These are phyloP conservation scores for Proisotoma minuta DNA, from an alignment of 2,888 invertebrate genomes.

Conservation along the genomic window DNA sequence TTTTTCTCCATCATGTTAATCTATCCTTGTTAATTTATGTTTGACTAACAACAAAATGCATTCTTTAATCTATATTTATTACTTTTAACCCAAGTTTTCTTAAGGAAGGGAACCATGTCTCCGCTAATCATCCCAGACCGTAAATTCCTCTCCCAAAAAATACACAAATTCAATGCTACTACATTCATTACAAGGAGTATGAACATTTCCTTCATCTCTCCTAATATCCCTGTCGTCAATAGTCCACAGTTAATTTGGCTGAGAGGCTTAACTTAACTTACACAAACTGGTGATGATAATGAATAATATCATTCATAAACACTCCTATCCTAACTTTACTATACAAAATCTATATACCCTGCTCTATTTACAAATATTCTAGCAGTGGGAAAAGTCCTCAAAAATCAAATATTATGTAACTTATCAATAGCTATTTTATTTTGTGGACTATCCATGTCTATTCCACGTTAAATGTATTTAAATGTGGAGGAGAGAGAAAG, in stretches of 20 bases:
- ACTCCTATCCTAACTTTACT: no score
- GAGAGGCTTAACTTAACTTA: no score
- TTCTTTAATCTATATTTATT: constrained; percentile 48
- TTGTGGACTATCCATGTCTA: no score
- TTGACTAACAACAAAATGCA: constrained; percentile 46
- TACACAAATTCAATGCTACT: not conserved
- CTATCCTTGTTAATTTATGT: constrained; percentile 49
- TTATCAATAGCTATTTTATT: no score
- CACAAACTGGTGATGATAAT: no score
- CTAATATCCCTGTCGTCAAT: not conserved
- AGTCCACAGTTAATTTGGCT: not conserved
- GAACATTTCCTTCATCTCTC: not conserved
- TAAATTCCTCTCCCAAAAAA: constrained; percentile 31
- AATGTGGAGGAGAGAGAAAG: not conserved
- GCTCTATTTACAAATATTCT: no score
- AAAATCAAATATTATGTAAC: no score
- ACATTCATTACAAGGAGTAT: not conserved
- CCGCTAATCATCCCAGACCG: constrained; percentile 47
- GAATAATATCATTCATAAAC: no score
- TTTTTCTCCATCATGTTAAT: constrained; percentile 48
- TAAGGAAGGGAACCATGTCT: constrained; percentile 48
- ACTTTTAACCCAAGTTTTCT: constrained; percentile 42
- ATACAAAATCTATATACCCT: no score
- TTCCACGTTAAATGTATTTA: no score
- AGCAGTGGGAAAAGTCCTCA: no score